Evolutionary conservation across 1,140 invertebrate species (phyloP).

Genomic region (roundworm (Caenorhabditis elegans)): DNA sequence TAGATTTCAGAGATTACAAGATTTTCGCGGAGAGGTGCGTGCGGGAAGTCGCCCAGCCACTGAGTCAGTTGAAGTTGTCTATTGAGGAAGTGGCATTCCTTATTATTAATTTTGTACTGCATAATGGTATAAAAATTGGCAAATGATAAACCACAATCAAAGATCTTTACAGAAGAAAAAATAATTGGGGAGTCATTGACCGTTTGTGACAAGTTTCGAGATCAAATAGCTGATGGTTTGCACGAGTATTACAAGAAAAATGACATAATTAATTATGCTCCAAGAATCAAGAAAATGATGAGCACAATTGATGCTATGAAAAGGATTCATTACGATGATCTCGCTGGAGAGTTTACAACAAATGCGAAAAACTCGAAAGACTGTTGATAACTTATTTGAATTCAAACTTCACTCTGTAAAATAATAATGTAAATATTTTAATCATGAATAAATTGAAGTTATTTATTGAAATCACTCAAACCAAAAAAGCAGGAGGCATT

Average conservation of each 20-base stretch:
- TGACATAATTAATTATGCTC: neutral
- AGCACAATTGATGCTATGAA: neutral
- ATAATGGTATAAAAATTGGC: neutral
- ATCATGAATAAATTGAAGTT: no score
- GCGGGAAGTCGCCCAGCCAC: neutral
- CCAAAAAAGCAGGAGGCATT: conserved; percentile 9
- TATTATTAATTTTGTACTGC: neutral
- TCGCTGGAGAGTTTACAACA: neutral
- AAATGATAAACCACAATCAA: no score
- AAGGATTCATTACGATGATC: neutral
- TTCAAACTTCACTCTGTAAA: no score
- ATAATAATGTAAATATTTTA: no score
- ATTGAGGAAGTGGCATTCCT: conserved; percentile 8
- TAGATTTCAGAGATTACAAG: conserved; percentile 8
- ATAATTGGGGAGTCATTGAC: neutral
- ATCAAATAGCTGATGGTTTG: neutral
- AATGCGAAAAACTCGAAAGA: neutral
- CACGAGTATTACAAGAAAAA: conserved; percentile 6
- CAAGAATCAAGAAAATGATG: neutral
- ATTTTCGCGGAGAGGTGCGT: neutral
- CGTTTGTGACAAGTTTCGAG: neutral
- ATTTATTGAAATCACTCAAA: no score
- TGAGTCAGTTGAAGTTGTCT: neutral
- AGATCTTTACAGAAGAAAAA: neutral
- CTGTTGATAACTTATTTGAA: no score